Conservation (phyloP, 2,113 vertebrate genomes). For the Erpornis zantholeuca region DNA sequence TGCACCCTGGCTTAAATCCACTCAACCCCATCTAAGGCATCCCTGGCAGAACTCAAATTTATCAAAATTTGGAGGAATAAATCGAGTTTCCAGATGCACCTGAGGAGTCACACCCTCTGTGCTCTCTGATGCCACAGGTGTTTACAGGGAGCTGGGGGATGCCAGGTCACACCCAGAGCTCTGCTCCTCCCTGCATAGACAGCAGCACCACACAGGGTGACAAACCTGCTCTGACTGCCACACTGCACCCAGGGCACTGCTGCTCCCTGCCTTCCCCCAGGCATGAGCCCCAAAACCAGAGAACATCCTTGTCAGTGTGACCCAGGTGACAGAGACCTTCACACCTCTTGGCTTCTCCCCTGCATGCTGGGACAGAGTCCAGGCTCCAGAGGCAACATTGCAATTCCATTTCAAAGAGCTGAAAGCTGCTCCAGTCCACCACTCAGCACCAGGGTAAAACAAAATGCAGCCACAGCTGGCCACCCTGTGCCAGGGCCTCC, state of each 20-base stretch:
- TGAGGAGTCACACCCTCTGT: not conserved
- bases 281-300: no score
- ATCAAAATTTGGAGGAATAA: not conserved
- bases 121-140: not conserved
- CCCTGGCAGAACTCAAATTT: not conserved
- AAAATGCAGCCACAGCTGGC: not conserved
- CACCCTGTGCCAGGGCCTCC: not conserved
- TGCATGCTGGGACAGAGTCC: not conserved
- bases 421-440: not conserved
- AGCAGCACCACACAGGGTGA: accelerated
- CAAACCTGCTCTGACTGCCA: not conserved
- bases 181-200: not conserved
- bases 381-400: not conserved
- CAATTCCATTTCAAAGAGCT: not conserved
- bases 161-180: accelerated
- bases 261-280: not conserved
- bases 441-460: not conserved
- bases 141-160: not conserved
- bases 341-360: not conserved
- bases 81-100: not conserved
- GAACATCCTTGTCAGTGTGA: not conserved
- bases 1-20: not conserved
- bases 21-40: not conserved
- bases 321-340: not conserved
- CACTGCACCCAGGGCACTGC: not conserved